Base-by-base conservation (phyloP, 2,797 vertebrate species). In the Pteronotus mesoamericanus region DNA sequence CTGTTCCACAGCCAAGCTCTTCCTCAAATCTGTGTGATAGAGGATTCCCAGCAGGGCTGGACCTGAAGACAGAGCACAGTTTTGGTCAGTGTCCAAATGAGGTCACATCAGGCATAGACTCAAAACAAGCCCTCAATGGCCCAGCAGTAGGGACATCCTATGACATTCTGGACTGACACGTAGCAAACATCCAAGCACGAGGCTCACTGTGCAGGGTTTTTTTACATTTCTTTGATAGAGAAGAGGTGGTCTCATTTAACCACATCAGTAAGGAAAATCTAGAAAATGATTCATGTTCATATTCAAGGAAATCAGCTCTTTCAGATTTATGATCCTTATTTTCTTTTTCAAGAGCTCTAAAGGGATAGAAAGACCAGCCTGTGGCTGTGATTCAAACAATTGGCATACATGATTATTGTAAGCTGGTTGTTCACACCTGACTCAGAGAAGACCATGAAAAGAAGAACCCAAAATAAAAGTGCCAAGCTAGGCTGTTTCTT, bases 1-100 rank as follows among this genome's bases (percentile, higher is more conserved):
- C 97, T 99, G 99, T 5, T 98, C 86, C 94, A 99, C 96, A 0
- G 99, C 79, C 85, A 97, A 97, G 0, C 98, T 97, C 83, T 98
- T 99, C 97, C 99, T 98, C 71, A 94, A 92, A 64, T 96, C 95
- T 0, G 96, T 88, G 85, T 98, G 98, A 94, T 99, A 92, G 48
- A 98, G 92, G 19, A 59, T 55, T 69, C 96, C 97, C 34, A 98
- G 97, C 84, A 97, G 87, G 0, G 85, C 95, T 24, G 97, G 96
- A 91, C 98, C 99, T 99, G 96, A 39, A 55, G 89, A 94, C 39
- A 92, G 37, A 97, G 91, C 15, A 2, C 29, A 95, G 68, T 9
- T 26, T 79, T 64, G 46, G 39, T 51, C 69, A 84, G 82, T 1
- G 11, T 48, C 55, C 34, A 6, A 8, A 1, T 9, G 80, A 34